Evolutionary conservation across 2,113 vertebrate genomes (phyloP), one percentile per base, ranked within the genome.

Genomic region (Xenopus laevis): DNA sequence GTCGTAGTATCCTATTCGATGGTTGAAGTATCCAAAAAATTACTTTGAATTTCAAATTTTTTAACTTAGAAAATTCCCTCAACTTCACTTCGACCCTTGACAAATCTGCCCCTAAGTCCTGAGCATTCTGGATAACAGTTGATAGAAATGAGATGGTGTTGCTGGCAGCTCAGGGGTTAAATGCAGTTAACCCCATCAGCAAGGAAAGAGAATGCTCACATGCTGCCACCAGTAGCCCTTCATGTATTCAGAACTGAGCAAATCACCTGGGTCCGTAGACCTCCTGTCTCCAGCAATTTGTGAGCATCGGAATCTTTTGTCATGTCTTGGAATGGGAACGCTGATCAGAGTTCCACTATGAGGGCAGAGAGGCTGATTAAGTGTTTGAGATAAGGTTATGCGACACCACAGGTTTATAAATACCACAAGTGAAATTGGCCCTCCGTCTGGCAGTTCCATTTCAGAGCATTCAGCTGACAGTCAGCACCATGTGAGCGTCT

Each of bases 331-430:
- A 87, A 87, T 17, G 67, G 81, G 85, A 85, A 84, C 81, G 81
- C 79, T 0, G 67, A 80, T 82, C 86, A 81, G 83, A 80, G 81
- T 86, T 87, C 81, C 83, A 82, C 0, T 77, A 44, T 61, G 79
- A 52, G 72, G 66, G 77, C 72, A 68, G 74, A 74, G 80, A 79
- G 81, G 76, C 84, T 71, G 86, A 88, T 88, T 81, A 84, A 86
- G 85, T 85, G 83, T 84, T 86, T 81, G 81, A 84, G 88, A 90
- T 90, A 88, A 88, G 82, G 87, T 82, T 86, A 88, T 80, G 71
- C 79, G 23, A 89, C 82, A 86, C 86, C 83, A 52, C 79, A 79
- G 83, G 83, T 85, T 69, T 27, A 27, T 88, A 86, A 87, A 87
- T 82, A 84, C 84, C 84, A 84, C 82, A 80, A 78, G 78, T 72